Base-by-base conservation (phyloP, 2,797 vertebrate genomes). In the Arctocebus calabarensis region DNA sequence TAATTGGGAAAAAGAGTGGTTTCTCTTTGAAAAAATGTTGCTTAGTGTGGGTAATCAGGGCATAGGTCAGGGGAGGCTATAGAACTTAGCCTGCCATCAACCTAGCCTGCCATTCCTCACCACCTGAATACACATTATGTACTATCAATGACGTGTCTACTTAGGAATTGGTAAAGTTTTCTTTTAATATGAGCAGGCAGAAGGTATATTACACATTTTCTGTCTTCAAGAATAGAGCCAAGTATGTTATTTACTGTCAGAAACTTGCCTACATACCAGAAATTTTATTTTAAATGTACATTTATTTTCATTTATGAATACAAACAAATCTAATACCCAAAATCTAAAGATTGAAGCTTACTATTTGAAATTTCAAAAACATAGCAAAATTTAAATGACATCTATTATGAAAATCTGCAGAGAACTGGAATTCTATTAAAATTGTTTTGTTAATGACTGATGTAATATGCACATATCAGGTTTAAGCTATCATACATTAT, bases 1-100 rank as follows among this genome's bases (percentile, higher is more conserved):
- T n/a, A 66, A 32, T 20, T 37, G 55, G 4, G 34, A 78, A 29
- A 81, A 45, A 48, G 22, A 85, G 5, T 29, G 0, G 0, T 52
- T 82, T 78, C 71, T 84, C 37, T 87, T 68, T 84, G 73, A 45
- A 85, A 40, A 93, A 84, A 77, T 88, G 27, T n/a, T 70, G 19
- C 52, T n/a, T 82, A 29, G 2, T 90, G 23, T 40, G 7, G 32
- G 14, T 57, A 43, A 70, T 5, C 17, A 48, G 20, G n/a, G 16
- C 32, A 79, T 0, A 34, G 73, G 45, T 4, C 52, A 27, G 43
- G 91, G 9, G 73, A 62, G 27, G n/a, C 64, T n/a, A 19, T 7
- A 19, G 16, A n/a, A n/a, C 52, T 40, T 34, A 79, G n/a, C 20
- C 19, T 73, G 19, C 13, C 73, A 20, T 52, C 4, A 57, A 77